Evolutionary conservation across 1,140 invertebrate genomes (phyloP).

Genomic region (Dinoponera quadriceps): DNA sequence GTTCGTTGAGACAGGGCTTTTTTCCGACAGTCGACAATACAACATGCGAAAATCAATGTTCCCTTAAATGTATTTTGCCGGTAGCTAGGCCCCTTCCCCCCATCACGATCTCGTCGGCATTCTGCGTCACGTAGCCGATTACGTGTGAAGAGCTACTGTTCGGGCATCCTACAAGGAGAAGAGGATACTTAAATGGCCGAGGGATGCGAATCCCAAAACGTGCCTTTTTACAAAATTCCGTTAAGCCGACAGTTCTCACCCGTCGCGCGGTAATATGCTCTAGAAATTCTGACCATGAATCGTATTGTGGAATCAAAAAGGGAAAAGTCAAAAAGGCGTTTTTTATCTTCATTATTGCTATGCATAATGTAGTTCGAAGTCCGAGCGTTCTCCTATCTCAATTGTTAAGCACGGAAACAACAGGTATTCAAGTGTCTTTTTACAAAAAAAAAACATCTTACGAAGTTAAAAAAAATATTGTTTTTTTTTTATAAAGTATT

Average conservation of each 20-base stretch:
- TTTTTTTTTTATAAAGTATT: slow-evolving; percentile 2
- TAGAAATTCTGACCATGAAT: slow-evolving; percentile 56
- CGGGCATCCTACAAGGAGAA: slow-evolving; percentile 20
- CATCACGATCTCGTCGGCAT: slow-evolving; percentile 60
- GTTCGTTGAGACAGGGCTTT: not conserved
- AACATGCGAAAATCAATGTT: slow-evolving; percentile 3
- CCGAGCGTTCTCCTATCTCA: not conserved
- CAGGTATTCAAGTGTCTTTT: not conserved
- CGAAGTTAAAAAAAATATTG: not conserved
- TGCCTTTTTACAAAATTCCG: slow-evolving; percentile 4
- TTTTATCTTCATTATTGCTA: no score
- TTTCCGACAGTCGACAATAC: not conserved
- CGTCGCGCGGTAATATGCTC: slow-evolving; percentile 34
- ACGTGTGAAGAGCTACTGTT: slow-evolving; percentile 50
- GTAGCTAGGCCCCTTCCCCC: not conserved
- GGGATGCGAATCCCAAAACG: slow-evolving; percentile 50
- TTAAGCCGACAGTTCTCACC: not conserved
- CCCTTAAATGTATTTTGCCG: not conserved
- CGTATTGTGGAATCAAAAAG: not conserved
- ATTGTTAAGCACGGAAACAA: not conserved
- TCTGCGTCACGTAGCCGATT: slow-evolving; percentile 67
- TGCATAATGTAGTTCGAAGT: slow-evolving; percentile 3
- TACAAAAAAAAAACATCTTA: no score
- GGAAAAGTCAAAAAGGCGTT: not conserved
- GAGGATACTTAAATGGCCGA: slow-evolving; percentile 47